Evolutionary conservation across 1,140 invertebrate genomes (phyloP).

Genomic region (Apis dorsata): DNA sequence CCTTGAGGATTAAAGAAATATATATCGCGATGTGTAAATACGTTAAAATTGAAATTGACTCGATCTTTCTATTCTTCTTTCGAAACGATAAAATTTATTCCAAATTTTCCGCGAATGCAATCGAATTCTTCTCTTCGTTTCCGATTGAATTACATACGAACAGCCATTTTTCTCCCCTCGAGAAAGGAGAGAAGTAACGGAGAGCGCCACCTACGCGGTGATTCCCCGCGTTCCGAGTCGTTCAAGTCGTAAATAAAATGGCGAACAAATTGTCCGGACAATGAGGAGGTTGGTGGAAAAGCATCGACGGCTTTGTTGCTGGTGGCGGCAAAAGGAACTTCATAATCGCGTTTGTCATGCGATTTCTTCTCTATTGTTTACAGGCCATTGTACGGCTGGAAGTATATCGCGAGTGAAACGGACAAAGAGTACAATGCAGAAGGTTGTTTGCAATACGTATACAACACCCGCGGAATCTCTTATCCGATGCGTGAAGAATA

Average conservation of each 20-base stretch:
- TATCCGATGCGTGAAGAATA: not conserved
- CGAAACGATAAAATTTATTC: no score
- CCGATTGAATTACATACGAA: not conserved
- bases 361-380: constrained; percentile 59
- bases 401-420: constrained; percentile 34
- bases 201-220: not conserved
- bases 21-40: no score
- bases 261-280: constrained; percentile 10
- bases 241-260: constrained; percentile 11
- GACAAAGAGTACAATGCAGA: constrained; percentile 11
- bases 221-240: not conserved
- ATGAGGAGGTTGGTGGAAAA: not conserved
- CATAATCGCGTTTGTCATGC: constrained; percentile 7
- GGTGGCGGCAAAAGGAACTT: not conserved
- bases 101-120: no score
- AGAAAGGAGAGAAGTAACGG: no score
- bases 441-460: constrained; percentile 2
- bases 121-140: no score
- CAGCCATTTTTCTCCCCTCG: not conserved
- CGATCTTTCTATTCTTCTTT: no score
- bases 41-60: no score
- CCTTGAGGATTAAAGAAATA: no score
- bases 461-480: not conserved
- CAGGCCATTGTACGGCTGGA: constrained; percentile 40
- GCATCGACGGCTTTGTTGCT: not conserved